Conservation (phyloP, 2,113 vertebrate species). For the Gavia stellata region DNA sequence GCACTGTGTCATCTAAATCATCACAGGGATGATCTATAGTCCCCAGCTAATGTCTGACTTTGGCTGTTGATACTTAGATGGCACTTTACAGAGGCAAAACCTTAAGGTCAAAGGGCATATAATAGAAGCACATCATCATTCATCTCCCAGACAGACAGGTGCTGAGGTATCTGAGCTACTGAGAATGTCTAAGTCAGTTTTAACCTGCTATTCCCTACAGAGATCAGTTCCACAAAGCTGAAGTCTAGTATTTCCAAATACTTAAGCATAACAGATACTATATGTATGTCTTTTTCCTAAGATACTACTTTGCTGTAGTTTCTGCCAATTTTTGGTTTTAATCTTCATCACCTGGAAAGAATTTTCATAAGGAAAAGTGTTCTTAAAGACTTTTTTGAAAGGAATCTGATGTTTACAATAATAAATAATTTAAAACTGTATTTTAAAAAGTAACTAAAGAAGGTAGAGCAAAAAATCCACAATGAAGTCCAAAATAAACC, state of each 20-base stretch:
- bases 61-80: background rate
- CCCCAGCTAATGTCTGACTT: background rate
- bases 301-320: background rate
- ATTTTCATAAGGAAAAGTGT: background rate
- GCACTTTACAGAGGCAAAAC: background rate
- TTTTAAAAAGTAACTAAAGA: background rate
- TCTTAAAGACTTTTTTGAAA: background rate
- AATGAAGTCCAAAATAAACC: background rate
- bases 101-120: background rate
- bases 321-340: background rate
- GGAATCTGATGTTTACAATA: background rate
- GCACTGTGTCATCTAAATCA: background rate
- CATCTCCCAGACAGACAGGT: background rate
- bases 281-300: background rate
- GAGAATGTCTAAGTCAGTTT: background rate
- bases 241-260: background rate
- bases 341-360: background rate
- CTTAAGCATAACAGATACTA: background rate
- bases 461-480: background rate
- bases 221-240: background rate
- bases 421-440: slow-evolving; percentile 16
- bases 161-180: background rate
- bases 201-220: background rate
- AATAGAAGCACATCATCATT: background rate
- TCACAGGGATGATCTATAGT: background rate